Evolutionary conservation across 2,797 vertebrate genomes (phyloP).

Genomic region (Nannoperca obscura): DNA sequence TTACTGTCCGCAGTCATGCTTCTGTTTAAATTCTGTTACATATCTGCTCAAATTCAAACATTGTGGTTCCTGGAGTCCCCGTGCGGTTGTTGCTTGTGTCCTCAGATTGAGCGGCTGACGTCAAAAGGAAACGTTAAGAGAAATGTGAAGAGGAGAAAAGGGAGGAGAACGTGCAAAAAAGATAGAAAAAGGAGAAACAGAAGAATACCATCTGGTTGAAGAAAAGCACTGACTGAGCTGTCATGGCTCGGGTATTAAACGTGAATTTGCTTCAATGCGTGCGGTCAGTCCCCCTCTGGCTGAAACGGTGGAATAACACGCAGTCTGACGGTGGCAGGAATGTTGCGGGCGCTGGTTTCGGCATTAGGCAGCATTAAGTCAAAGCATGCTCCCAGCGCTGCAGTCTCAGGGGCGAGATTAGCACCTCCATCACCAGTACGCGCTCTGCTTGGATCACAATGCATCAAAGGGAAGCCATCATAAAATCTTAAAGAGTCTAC

Average conservation of each 20-base stretch:
- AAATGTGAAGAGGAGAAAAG: conserved; percentile 3
- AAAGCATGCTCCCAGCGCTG: conserved; percentile 74
- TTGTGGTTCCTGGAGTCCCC: background rate
- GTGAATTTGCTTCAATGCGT: conserved; percentile 77
- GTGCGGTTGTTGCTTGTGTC: conserved; percentile 35
- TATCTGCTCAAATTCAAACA: conserved; percentile 47
- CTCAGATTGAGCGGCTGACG: conserved; percentile 35
- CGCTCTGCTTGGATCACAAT: conserved; percentile 33
- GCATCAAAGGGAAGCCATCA: conserved; percentile 46
- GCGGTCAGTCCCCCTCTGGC: conserved; percentile 65
- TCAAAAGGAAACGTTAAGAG: conserved; percentile 34
- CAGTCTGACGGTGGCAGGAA: conserved; percentile 75
- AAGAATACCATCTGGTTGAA: conserved; percentile 61
- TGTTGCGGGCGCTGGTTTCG: conserved; percentile 76
- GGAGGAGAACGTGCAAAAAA: background rate
- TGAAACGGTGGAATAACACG: conserved; percentile 74
- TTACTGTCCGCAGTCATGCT: conserved; percentile 33
- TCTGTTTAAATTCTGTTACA: conserved; percentile 41
- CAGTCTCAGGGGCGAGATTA: conserved; percentile 66
- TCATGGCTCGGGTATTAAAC: conserved; percentile 68
- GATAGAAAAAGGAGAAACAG: conserved; percentile 22
- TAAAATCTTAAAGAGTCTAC: conserved; percentile 36
- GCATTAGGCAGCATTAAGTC: conserved; percentile 82
- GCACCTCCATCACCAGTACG: conserved; percentile 60
- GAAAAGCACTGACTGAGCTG: conserved; percentile 52